Evolutionary conservation across 2,113 vertebrate species (phyloP).

Genomic region (Pachyramphus minor): DNA sequence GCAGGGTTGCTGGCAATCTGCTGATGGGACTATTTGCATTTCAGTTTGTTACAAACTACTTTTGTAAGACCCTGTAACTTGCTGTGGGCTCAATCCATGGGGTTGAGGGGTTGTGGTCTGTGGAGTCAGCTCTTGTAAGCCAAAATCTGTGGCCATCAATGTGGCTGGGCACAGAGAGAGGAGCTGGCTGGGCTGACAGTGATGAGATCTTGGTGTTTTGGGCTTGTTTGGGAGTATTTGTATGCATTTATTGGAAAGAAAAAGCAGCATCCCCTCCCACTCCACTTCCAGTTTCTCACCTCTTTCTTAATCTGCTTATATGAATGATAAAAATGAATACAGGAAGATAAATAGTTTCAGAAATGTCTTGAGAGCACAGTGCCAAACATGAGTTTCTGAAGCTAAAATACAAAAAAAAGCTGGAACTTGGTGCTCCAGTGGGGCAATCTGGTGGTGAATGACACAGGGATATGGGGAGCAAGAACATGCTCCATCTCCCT

Average conservation of each 20-base stretch:
- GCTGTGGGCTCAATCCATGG: background rate
- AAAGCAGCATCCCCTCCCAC: background rate
- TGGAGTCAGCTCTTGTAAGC: background rate
- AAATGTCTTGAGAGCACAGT: background rate
- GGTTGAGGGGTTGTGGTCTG: background rate
- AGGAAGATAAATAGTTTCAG: background rate
- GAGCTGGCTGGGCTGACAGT: background rate
- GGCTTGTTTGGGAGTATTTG: background rate
- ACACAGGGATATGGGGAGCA: background rate
- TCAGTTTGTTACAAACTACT: background rate
- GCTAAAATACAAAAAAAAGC: background rate
- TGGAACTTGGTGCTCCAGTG: background rate
- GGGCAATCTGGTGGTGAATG: accelerated
- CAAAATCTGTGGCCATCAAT: accelerated
- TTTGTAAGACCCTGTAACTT: background rate
- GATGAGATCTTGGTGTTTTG: background rate
- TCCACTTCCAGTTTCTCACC: background rate
- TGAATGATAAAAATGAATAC: background rate
- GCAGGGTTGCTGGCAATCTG: background rate
- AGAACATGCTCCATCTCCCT: background rate
- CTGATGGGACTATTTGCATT: background rate
- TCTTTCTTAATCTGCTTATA: background rate
- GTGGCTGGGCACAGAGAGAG: background rate
- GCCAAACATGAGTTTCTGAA: background rate
- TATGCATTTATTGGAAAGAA: background rate